phyloP scores from a whole-genome alignment of 1,140 invertebrate species.

The Drosophila pseudoananassae region DNA sequence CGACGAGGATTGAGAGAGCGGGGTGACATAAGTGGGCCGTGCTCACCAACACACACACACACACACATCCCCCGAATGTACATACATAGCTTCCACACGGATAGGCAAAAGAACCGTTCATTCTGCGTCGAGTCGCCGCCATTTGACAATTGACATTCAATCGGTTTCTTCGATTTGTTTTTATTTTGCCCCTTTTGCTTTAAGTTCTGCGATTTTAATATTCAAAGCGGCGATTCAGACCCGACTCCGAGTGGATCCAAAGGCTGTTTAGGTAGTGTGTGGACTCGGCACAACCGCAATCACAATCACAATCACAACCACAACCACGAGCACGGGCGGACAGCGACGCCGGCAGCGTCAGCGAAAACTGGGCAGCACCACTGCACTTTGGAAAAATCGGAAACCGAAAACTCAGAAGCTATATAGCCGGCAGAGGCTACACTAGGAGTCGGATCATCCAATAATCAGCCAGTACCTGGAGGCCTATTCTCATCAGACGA shows the following conservation, averaged over 20 bases:
- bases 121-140: conserved; percentile 32
- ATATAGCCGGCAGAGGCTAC: conserved; percentile 34
- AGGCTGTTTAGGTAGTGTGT: conserved; percentile 24
- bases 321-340: neutral
- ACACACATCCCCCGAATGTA: conserved; percentile 5
- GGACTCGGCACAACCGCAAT: conserved; percentile 14
- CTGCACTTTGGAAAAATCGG: conserved; percentile 19
- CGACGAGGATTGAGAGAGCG: conserved; percentile 23
- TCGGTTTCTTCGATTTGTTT: conserved; percentile 32
- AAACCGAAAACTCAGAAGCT: conserved; percentile 34
- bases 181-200: conserved; percentile 33
- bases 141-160: conserved; percentile 46
- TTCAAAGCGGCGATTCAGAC: conserved; percentile 42
- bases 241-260: conserved; percentile 17
- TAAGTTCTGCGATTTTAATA: conserved; percentile 53
- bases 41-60: conserved; percentile 1
- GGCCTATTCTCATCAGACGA: neutral
- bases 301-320: conserved; percentile 9
- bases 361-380: conserved; percentile 8
- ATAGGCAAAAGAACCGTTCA: conserved; percentile 64
- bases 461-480: neutral
- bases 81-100: conserved; percentile 20
- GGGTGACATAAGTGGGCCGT: conserved; percentile 45
- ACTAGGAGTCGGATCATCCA: conserved; percentile 1
- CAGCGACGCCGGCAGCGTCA: conserved; percentile 19